Percentiles rank a stretch among this genome's conserved stretches.
Conservation (phyloP, 2,888 invertebrate species). For the Euproctis similis region DNA sequence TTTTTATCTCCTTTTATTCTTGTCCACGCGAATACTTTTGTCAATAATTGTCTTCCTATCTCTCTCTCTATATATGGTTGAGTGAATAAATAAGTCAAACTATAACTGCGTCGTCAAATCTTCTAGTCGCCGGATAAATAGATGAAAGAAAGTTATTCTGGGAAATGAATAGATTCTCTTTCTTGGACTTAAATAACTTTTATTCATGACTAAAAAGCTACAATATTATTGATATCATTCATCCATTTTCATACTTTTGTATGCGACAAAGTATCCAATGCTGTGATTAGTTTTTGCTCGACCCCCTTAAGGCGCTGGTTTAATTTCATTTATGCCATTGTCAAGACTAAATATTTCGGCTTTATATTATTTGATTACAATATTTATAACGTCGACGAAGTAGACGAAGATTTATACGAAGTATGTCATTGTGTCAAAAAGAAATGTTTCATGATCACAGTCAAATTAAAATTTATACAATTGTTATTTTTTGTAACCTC, state of each 20-base stretch:
- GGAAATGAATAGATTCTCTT: slow-evolving; percentile 19
- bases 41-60: too few species aligned
- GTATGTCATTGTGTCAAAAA: slow-evolving; percentile 1
- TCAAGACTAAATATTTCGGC: background rate
- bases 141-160: slow-evolving; percentile 27
- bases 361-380: background rate
- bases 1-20: too few species aligned
- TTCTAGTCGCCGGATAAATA: slow-evolving; percentile 24
- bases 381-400: slow-evolving; percentile 1
- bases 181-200: slow-evolving; percentile 14
- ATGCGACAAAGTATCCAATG: slow-evolving; percentile 8
- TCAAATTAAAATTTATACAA: too few species aligned
- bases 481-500: too few species aligned
- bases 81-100: too few species aligned
- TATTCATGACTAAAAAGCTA: slow-evolving; percentile 16
- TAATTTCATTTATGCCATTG: background rate
- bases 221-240: slow-evolving; percentile 9
- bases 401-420: too few species aligned
- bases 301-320: background rate
- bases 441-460: too few species aligned
- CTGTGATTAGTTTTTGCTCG: slow-evolving; percentile 10
- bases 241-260: slow-evolving; percentile 9
- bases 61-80: too few species aligned
- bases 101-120: slow-evolving; percentile 21
- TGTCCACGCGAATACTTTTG: too few species aligned